These are phyloP conservation scores for Smittia aterrima DNA, from an alignment of 2,888 invertebrate genomes.

Conservation along the genomic window DNA sequence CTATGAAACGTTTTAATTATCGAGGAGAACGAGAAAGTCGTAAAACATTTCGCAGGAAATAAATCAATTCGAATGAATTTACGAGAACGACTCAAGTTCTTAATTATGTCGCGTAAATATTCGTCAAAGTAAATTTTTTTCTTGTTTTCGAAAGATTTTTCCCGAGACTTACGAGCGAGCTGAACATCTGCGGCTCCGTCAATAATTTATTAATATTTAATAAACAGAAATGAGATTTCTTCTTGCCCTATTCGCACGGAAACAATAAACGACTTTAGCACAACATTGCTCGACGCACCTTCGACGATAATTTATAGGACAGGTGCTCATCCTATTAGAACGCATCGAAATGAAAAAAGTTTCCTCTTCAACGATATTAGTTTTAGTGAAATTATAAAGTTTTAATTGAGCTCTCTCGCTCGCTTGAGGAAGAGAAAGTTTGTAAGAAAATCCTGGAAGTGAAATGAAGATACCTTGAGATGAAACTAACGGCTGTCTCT, in stretches of 20 bases:
- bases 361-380: not conserved
- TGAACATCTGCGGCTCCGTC: slow-evolving; percentile 13
- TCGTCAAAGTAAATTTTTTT: not conserved
- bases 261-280: not conserved
- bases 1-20: not conserved
- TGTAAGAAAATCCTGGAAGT: not conserved
- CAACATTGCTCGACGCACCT: not conserved
- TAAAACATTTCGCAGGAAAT: not conserved
- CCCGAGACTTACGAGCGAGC: not conserved
- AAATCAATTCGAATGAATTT: not conserved
- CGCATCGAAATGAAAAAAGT: not conserved
- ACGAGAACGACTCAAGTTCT: not conserved
- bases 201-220: slow-evolving; percentile 2
- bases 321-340: not conserved
- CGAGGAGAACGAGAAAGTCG: not conserved
- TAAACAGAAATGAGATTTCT: not conserved
- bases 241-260: not conserved
- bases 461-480: not conserved
- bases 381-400: not conserved
- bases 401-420: not conserved
- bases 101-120: not conserved
- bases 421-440: too few species aligned
- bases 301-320: slow-evolving; percentile 1
- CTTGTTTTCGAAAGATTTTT: not conserved
- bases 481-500: slow-evolving; percentile 19